Conservation (phyloP, 2,797 vertebrate species). For the Enteromius mattozi region DNA sequence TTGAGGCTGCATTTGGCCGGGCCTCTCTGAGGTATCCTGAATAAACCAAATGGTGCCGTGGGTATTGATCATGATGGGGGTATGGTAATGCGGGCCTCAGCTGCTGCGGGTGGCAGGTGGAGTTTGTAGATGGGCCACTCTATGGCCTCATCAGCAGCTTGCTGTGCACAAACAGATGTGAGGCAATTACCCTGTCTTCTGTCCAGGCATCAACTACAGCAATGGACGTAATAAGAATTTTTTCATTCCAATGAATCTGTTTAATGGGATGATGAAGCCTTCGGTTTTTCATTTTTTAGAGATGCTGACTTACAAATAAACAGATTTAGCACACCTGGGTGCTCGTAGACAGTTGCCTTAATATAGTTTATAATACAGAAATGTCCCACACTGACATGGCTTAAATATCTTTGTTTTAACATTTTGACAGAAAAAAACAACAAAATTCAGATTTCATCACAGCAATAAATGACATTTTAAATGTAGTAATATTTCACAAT, state of each 20-base stretch:
- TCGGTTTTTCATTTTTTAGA: background rate
- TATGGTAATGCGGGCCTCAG: conserved; percentile 76
- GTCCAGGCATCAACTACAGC: conserved; percentile 39
- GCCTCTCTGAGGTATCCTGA: conserved; percentile 62
- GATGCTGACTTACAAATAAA: conserved; percentile 10
- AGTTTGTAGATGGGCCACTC: conserved; percentile 71
- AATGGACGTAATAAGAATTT: conserved; percentile 19
- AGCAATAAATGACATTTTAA: background rate
- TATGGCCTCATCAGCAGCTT: conserved; percentile 75
- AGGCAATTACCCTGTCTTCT: conserved; percentile 69
- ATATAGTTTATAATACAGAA: background rate
- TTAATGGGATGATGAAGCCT: background rate
- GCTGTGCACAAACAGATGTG: conserved; percentile 72
- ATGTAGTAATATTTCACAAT: background rate
- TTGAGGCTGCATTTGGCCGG: conserved; percentile 55
- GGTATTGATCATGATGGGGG: conserved; percentile 63
- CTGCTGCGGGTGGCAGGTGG: conserved; percentile 80
- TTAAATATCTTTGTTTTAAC: background rate
- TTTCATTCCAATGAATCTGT: conserved; percentile 32
- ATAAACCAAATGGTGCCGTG: conserved; percentile 62
- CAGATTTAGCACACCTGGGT: background rate
- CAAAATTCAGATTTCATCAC: background rate
- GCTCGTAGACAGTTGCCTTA: background rate
- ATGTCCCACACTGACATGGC: background rate
- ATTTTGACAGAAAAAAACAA: background rate